Evolutionary conservation across 2,797 vertebrate species (phyloP), one percentile per base, ranked within the genome.

Genomic region (Argentina silus): DNA sequence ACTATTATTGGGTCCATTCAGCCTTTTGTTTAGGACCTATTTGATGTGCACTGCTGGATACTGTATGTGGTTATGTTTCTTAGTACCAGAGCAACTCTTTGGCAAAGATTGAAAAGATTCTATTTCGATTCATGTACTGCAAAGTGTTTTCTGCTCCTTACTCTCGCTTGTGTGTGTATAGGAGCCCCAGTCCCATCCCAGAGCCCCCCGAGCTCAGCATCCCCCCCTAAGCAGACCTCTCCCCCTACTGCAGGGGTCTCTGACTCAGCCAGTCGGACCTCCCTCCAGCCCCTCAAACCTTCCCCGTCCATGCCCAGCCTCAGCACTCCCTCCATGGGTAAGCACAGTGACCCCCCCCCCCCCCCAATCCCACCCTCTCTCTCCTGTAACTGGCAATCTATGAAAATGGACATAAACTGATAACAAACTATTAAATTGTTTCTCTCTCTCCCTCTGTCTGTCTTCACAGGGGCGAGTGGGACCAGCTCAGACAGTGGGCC

Each of bases 401-500:
- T 36, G 2, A 2, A 36, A 36, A 36, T 4, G 27, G 27, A 36
- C 27, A 36, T 36, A 36, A 36, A 36, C 27, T 4, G 27, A 36
- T 36, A 36, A 36, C 4, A 36, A 36, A 36, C 27, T 36, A 36
- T 72, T 67, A 70, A 45, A 21, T 11, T 69, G 1, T 15, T 70
- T 82, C 11, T 15, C 7, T 6, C 48, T n/a, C n/a, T n/a, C n/a
- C n/a, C n/a, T n/a, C n/a, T n/a, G n/a, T n/a, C n/a, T 80, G 10
- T 50, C 7, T 68, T 42, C 43, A 17, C 76, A 98, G 97, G 90
- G 87, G 93, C 90, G 57, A 95, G 91, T 88, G 95, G 93, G 79
- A 94, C 92, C 60, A 94, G 91, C 78, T 91, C 94, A 0, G 93
- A 95, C 0, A 91, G 89, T 1, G 88, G 90, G 71, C 94, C 94